Evolutionary conservation across 2,888 invertebrate genomes (phyloP).

Genomic region (Eupithecia centaureata): DNA sequence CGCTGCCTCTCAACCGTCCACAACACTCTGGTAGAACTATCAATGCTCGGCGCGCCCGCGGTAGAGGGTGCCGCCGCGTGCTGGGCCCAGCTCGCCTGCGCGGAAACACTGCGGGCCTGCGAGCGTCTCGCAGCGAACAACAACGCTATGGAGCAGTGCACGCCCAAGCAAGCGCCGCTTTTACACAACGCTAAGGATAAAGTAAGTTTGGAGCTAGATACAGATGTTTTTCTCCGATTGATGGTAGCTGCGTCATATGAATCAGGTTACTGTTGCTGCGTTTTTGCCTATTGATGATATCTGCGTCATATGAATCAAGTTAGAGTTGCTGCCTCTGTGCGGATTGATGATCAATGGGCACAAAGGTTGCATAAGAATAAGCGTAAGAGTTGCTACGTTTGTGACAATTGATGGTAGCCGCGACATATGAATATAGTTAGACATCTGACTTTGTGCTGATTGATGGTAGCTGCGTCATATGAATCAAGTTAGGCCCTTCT

Average conservation of each 20-base stretch:
- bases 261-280: neutral
- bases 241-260: neutral
- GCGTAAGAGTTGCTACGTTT: no score
- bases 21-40: conserved; percentile 93
- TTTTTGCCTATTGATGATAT: no score
- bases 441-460: neutral
- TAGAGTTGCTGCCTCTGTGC: no score
- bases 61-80: conserved; percentile 94
- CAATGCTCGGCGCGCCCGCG: conserved; percentile 90
- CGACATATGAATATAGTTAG: no score
- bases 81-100: conserved; percentile 96
- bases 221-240: no score
- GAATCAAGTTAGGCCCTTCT: neutral
- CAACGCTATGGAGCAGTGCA: conserved; percentile 88
- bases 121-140: conserved; percentile 85
- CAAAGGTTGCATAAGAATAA: no score
- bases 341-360: no score
- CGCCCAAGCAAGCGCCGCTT: conserved; percentile 92
- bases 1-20: conserved; percentile 95
- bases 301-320: no score
- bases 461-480: neutral
- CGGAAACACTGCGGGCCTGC: conserved; percentile 94
- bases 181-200: conserved; percentile 90
- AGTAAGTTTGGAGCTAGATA: conserved; percentile 71
- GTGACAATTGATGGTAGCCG: no score